Evolutionary conservation across 2,797 vertebrate species (phyloP).

Genomic region (Semaprochilodus insignis): DNA sequence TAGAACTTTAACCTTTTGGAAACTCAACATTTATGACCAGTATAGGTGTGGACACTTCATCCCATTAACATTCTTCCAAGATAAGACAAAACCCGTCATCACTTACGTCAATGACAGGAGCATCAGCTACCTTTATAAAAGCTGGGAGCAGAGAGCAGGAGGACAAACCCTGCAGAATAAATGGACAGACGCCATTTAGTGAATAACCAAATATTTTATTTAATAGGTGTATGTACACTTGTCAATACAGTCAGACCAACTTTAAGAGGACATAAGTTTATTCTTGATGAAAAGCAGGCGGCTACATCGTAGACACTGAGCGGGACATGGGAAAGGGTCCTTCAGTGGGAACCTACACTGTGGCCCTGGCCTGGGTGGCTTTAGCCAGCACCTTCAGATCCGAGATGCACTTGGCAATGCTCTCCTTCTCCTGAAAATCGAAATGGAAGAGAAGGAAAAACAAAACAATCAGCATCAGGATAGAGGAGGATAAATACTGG

Average conservation of each 20-base stretch:
- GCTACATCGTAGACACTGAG: constrained; percentile 62
- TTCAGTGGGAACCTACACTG: constrained; percentile 61
- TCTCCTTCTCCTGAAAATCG: constrained; percentile 90
- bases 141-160: not conserved
- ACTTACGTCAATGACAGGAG: not conserved
- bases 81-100: not conserved
- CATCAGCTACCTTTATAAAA: not conserved
- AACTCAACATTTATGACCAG: constrained; percentile 31
- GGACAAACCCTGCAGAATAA: constrained; percentile 27
- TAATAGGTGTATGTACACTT: constrained; percentile 79
- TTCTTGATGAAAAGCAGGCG: constrained; percentile 69
- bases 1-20: not conserved
- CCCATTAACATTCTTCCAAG: not conserved
- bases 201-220: constrained; percentile 81
- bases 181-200: constrained; percentile 37
- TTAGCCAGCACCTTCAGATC: constrained; percentile 90
- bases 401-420: constrained; percentile 92
- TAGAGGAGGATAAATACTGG: too few relatives aligned
- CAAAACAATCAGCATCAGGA: too few relatives aligned
- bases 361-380: constrained; percentile 74
- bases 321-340: not conserved
- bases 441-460: not conserved
- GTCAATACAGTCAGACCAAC: constrained; percentile 70
- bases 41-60: not conserved
- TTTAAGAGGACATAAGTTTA: constrained; percentile 70